Evolutionary conservation across 2,113 vertebrate species (phyloP).

Genomic region (Cinclus cinclus): DNA sequence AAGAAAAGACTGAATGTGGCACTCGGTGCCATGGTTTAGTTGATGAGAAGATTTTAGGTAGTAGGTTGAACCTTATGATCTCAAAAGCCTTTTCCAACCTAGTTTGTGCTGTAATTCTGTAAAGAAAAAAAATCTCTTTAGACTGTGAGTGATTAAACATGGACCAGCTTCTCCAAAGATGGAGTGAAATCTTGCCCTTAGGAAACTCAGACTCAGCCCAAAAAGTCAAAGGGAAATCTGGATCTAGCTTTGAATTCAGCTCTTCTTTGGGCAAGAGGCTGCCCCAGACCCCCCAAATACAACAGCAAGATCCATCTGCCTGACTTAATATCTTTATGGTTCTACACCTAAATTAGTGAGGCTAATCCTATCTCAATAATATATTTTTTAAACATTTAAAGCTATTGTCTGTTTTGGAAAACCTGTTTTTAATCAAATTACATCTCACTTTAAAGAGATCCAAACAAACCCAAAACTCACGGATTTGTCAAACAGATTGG

Average conservation of each 20-base stretch:
- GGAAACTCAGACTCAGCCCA: background rate
- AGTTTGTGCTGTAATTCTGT: background rate
- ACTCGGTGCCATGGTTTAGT: background rate
- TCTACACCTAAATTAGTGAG: background rate
- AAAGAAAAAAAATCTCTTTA: background rate
- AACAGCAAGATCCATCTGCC: background rate
- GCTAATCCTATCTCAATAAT: background rate
- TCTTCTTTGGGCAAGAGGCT: background rate
- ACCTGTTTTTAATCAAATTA: background rate
- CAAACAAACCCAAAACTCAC: background rate
- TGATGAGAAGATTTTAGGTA: background rate
- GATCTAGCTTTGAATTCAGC: background rate
- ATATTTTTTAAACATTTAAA: background rate
- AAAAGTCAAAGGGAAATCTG: background rate
- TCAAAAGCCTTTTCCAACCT: background rate
- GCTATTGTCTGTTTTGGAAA: background rate
- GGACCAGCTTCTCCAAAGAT: background rate
- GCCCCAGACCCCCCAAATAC: background rate
- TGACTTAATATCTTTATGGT: background rate
- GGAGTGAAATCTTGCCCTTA: background rate
- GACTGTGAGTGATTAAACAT: background rate
- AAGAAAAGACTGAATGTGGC: background rate
- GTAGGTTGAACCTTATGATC: background rate
- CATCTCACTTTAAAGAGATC: background rate
- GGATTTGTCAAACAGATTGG: background rate